These are phyloP conservation scores for Asarcornis scutulata DNA, from an alignment of 2,113 vertebrate genomes.

Conservation along the genomic window DNA sequence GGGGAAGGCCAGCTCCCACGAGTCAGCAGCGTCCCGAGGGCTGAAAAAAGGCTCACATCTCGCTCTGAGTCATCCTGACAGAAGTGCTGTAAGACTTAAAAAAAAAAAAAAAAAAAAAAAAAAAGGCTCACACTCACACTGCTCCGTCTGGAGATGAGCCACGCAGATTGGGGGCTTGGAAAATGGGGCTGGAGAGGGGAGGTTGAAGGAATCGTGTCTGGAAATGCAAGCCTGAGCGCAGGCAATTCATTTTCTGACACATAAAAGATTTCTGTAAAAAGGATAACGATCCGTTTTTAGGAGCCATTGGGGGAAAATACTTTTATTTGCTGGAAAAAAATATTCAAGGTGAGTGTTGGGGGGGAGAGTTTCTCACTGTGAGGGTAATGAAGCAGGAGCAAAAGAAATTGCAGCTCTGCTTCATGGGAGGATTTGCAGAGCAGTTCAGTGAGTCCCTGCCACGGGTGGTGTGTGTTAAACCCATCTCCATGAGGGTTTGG, in stretches of 20 bases:
- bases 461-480: neutral
- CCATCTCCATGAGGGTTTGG: neutral
- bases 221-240: neutral
- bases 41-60: neutral
- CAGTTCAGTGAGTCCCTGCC: neutral
- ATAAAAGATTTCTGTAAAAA: neutral
- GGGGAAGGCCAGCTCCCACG: neutral
- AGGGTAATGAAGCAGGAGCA: constrained; percentile 8
- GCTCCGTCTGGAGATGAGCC: neutral
- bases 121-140: neutral
- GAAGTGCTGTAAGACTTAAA: neutral
- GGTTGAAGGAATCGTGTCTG: neutral
- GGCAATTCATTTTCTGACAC: neutral
- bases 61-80: neutral
- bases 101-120: too few relatives aligned
- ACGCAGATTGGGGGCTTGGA: neutral
- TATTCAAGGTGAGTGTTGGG: neutral
- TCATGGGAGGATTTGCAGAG: neutral
- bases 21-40: accelerated
- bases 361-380: neutral
- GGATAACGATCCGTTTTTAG: neutral
- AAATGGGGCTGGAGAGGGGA: neutral
- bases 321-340: neutral
- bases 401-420: neutral
- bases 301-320: neutral